phyloP scores from a whole-genome alignment of 1,140 invertebrate genomes.

The Bombyx mandarina region DNA sequence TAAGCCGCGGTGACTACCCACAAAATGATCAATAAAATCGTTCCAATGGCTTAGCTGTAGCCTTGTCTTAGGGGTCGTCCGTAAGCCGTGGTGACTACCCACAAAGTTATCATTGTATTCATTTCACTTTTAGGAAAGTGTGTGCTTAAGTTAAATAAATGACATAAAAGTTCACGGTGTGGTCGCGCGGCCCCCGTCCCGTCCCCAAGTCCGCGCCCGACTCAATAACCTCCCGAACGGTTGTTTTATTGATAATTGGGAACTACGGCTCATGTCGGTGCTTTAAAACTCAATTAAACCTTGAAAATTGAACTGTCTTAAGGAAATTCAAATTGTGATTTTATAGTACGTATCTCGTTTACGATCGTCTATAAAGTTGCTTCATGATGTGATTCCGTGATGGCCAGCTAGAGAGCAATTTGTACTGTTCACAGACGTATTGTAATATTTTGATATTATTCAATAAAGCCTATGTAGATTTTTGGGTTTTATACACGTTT shows the following conservation, averaged over 20 bases:
- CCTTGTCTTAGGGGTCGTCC: no score
- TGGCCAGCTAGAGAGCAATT: neutral
- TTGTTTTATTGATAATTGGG: conserved; percentile 30
- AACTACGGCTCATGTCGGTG: conserved; percentile 17
- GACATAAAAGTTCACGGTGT: neutral
- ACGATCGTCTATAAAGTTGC: conserved; percentile 21
- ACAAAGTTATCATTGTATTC: no score
- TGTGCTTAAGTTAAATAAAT: no score
- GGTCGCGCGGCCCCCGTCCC: neutral
- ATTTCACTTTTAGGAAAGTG: no score
- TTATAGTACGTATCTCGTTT: conserved; percentile 22
- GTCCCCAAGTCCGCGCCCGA: neutral
- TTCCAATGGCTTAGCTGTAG: no score
- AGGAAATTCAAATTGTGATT: conserved; percentile 27
- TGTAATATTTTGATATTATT: neutral
- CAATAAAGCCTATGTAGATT: neutral
- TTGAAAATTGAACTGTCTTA: conserved; percentile 31
- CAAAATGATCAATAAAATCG: no score
- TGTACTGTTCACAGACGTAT: neutral
- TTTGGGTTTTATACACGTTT: neutral
- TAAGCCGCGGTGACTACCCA: no score
- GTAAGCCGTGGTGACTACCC: no score
- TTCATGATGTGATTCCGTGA: neutral
- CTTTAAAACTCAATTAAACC: conserved; percentile 27
- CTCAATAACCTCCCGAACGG: conserved; percentile 15